Evolutionary conservation across 1,140 invertebrate genomes (phyloP).

Genomic region (Euura saliciscinereae): DNA sequence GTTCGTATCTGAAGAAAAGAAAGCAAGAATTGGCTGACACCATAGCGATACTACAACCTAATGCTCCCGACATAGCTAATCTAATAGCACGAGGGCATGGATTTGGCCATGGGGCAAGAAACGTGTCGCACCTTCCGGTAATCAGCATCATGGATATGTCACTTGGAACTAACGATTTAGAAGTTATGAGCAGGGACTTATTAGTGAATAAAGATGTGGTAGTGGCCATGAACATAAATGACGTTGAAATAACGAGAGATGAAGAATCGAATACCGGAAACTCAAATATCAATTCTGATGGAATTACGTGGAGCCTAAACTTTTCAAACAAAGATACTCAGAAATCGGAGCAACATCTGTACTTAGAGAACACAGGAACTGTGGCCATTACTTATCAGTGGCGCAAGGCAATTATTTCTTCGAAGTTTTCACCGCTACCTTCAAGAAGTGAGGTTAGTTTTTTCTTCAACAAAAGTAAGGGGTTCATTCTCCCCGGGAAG

Average conservation of each 20-base stretch:
- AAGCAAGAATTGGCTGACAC: slow-evolving; percentile 20
- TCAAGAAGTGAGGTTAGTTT: slow-evolving; percentile 23
- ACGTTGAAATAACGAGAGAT: slow-evolving; percentile 28
- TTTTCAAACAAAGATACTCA: slow-evolving; percentile 19
- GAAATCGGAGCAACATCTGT: slow-evolving; percentile 22
- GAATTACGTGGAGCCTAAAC: slow-evolving; percentile 28
- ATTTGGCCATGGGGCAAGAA: neutral
- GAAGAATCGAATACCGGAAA: neutral
- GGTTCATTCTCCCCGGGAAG: slow-evolving; percentile 37
- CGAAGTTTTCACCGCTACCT: neutral
- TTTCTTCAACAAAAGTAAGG: slow-evolving; percentile 44
- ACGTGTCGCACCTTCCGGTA: slow-evolving; percentile 14
- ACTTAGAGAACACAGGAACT: slow-evolving; percentile 43
- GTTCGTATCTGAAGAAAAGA: slow-evolving; percentile 27
- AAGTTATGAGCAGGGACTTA: neutral
- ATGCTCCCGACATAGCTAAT: slow-evolving; percentile 23
- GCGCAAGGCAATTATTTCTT: slow-evolving; percentile 19
- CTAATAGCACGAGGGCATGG: slow-evolving; percentile 26
- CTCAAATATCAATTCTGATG: neutral
- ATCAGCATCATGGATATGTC: slow-evolving; percentile 26
- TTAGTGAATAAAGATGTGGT: slow-evolving; percentile 3
- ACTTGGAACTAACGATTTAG: neutral
- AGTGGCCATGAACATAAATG: slow-evolving; percentile 32
- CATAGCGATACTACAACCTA: slow-evolving; percentile 24
- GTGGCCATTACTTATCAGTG: slow-evolving; percentile 34